phyloP scores from a whole-genome alignment of 1,140 invertebrate species.

The Lepidurus packardi region DNA sequence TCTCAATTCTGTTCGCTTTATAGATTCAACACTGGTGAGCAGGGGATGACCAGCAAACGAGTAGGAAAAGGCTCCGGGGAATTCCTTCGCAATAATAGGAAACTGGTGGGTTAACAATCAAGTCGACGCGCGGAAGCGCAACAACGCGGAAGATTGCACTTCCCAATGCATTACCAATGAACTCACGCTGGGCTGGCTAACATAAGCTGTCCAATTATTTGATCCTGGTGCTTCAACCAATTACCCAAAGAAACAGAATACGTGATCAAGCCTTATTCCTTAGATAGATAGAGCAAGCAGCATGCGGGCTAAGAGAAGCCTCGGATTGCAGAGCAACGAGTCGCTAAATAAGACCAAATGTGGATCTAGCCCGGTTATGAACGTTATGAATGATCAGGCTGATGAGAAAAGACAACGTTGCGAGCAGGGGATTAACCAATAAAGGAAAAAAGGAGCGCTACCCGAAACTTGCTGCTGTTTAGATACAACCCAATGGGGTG shows the following conservation, averaged over 20 bases:
- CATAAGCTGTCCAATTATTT: slow-evolving; percentile 15
- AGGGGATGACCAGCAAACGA: background rate
- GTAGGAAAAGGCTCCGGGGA: slow-evolving; percentile 6
- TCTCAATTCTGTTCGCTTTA: background rate
- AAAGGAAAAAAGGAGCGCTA: background rate
- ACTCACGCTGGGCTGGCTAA: background rate
- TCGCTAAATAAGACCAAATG: background rate
- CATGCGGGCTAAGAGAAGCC: background rate
- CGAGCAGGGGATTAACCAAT: background rate
- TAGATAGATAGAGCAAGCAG: background rate
- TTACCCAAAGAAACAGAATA: background rate
- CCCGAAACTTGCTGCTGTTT: background rate
- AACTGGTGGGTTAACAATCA: background rate
- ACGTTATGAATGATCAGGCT: background rate
- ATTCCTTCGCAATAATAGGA: slow-evolving; percentile 18
- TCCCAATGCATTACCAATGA: slow-evolving; percentile 3
- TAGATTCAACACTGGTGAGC: background rate
- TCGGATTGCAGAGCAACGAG: background rate
- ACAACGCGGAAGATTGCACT: slow-evolving; percentile 21
- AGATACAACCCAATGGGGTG: slow-evolving; percentile 9
- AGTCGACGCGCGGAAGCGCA: slow-evolving; percentile 12
- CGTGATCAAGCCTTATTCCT: background rate
- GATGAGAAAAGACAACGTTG: background rate
- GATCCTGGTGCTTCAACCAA: background rate
- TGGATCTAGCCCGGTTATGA: background rate